Base-by-base conservation (phyloP, 1,140 invertebrate genomes). In the Helicoverpa zea region DNA sequence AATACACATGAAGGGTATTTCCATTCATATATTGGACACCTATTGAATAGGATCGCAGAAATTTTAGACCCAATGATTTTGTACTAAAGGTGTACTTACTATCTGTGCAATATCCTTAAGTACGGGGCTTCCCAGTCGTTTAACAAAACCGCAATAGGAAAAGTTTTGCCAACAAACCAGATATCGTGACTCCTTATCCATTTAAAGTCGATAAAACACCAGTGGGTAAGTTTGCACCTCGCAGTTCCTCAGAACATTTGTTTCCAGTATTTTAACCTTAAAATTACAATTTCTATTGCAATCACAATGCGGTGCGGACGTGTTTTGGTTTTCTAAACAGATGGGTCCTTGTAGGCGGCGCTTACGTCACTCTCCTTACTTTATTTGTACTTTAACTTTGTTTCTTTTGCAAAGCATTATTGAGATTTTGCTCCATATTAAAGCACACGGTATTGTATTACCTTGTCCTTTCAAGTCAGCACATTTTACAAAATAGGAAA, bases 201-300 rank as follows among this genome's bases (percentile, higher is more conserved):
- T 59, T 59, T 59, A 2, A 23, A 59, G n/a, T 11, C 18, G 5
- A 29, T 58, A 75, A 75, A 54, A 49, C 43, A 49, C 16, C 35
- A 29, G 43, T 75, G 49, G 30, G 14, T 29, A 30, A 43, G 52
- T 56, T 29, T 70, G 47, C 49, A 51, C 47, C 49, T 70, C 35
- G 49, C 49, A 12, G 52, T 70, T 52, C 52, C 66, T 70, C 16
- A 70, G 49, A 16, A 70, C 47, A 70, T 70, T 70, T 70, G 66
- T 64, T 43, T 70, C 66, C 23, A 11, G 49, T 16, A 73, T 73
- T 73, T 73, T 73, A 73, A 63, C 58, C 58, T 61, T 59, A 23
- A 61, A 51, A 75, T 75, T 75, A 61, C 56, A 58, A 75, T 75
- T 75, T 75, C 73, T 61, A 75, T 75, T 75, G 56, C 73, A 49